Conservation (phyloP, 2,113 vertebrate species). For the Erythrolamprus reginae region DNA sequence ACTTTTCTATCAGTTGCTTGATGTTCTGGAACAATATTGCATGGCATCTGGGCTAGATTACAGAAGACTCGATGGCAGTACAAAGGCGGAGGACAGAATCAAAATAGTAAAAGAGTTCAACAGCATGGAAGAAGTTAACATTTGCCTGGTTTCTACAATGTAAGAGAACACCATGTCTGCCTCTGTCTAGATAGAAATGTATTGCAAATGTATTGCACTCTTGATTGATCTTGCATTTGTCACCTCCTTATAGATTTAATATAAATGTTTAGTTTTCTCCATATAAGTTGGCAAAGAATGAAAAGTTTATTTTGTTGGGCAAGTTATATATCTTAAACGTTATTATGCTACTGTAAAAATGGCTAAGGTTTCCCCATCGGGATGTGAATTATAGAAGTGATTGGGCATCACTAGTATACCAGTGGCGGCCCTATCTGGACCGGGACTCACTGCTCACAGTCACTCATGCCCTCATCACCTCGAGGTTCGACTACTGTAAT, state of each 20-base stretch:
- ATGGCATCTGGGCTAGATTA: constrained; percentile 92
- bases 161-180: constrained; percentile 67
- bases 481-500: too few species aligned
- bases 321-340: neutral
- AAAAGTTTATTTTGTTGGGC: neutral
- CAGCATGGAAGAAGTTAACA: constrained; percentile 77
- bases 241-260: constrained; percentile 37
- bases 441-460: too few species aligned
- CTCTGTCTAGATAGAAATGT: constrained; percentile 33
- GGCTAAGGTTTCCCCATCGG: neutral
- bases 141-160: constrained; percentile 96
- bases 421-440: too few species aligned
- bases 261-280: neutral
- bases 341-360: neutral
- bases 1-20: constrained; percentile 74
- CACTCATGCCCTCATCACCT: too few species aligned
- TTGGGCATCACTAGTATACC: neutral
- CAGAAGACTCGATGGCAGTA: constrained; percentile 87
- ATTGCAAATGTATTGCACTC: constrained; percentile 21
- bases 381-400: neutral
- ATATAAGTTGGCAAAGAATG: neutral
- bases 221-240: constrained; percentile 31
- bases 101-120: constrained; percentile 94
- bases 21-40: constrained; percentile 89
- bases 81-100: constrained; percentile 87